A percentile compares a stretch with the other conserved stretches of the same genome.
Conservation (phyloP, 2,888 invertebrate genomes). For the Acrobasis suavella region DNA sequence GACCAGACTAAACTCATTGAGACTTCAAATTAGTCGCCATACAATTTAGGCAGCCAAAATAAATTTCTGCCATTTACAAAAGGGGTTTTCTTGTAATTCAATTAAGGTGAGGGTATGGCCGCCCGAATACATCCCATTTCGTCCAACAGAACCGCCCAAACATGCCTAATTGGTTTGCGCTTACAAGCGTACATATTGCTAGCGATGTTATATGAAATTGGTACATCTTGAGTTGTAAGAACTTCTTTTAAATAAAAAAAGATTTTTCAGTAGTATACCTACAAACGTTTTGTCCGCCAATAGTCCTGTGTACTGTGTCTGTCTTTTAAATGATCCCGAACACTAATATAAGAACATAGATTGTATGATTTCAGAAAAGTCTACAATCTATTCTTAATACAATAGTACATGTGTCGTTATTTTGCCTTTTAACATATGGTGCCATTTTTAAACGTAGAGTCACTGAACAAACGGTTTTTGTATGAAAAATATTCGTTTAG, state of each 20-base stretch:
- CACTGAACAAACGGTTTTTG: no score
- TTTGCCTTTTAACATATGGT: no score
- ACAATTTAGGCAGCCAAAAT: slow-evolving; percentile 31
- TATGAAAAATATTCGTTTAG: no score
- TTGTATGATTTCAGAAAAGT: no score
- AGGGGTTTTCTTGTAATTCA: slow-evolving; percentile 43
- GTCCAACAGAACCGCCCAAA: slow-evolving; percentile 35
- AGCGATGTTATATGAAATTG: slow-evolving; percentile 12
- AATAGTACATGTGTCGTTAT: no score
- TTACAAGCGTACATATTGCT: slow-evolving; percentile 21
- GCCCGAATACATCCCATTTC: slow-evolving; percentile 33
- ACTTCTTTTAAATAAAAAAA: neutral
- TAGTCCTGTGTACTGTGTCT: no score
- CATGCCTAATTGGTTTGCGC: slow-evolving; percentile 39
- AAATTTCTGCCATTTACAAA: slow-evolving; percentile 40
- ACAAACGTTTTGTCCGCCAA: no score
- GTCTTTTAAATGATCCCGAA: no score
- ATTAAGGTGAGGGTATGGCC: slow-evolving; percentile 36
- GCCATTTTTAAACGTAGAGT: no score
- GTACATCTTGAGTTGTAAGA: neutral
- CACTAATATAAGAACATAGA: no score
- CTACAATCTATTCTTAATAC: no score
- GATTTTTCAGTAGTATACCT: no score
- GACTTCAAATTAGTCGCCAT: slow-evolving; percentile 25
- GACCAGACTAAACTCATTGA: slow-evolving; percentile 1